Conservation (phyloP, 2,888 invertebrate genomes). For the Meganola albula region DNA sequence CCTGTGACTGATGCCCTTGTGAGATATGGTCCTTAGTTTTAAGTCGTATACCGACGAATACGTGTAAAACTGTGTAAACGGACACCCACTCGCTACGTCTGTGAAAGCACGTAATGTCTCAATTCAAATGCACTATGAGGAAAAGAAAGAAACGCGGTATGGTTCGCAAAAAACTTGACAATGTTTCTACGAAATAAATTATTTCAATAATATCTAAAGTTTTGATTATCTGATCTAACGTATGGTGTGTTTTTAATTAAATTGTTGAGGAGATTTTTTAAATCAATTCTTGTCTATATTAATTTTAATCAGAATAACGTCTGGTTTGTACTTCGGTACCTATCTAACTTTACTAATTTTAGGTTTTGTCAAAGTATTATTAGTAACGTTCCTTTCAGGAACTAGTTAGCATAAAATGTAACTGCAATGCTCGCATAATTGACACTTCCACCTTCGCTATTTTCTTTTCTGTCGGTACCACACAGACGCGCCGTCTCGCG, state of each 20-base stretch:
- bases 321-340: no score
- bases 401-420: slow-evolving; percentile 10
- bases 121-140: slow-evolving; percentile 56
- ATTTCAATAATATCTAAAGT: no score
- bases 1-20: no score
- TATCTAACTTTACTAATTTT: no score
- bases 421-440: background rate
- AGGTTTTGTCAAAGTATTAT: background rate
- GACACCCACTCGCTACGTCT: slow-evolving; percentile 50
- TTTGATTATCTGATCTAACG: no score
- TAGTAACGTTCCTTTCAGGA: background rate
- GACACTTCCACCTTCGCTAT: slow-evolving; percentile 21
- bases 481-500: slow-evolving; percentile 56
- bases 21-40: no score
- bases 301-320: no score
- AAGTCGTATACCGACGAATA: slow-evolving; percentile 32
- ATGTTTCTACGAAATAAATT: no score
- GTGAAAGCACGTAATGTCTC: slow-evolving; percentile 63
- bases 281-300: no score
- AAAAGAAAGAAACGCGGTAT: slow-evolving; percentile 56
- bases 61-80: slow-evolving; percentile 44
- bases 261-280: no score
- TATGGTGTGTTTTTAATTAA: no score
- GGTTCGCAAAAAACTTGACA: slow-evolving; percentile 42
- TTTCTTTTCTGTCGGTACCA: slow-evolving; percentile 48